phyloP scores from a whole-genome alignment of 2,888 invertebrate genomes.

The Aporophyla nigra region DNA sequence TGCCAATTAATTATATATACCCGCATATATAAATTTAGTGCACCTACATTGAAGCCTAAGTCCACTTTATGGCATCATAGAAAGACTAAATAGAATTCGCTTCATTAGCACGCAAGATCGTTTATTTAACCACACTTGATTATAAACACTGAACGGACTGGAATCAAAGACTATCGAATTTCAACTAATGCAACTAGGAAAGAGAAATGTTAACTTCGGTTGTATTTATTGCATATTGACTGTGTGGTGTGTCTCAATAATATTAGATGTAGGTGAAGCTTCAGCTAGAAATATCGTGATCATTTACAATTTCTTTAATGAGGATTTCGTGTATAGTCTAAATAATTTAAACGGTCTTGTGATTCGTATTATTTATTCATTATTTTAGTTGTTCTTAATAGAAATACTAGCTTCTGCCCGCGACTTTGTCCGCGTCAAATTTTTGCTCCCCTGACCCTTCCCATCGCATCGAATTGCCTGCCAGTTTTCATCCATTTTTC shows the following conservation, averaged over 20 bases:
- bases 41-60: slow-evolving; percentile 59
- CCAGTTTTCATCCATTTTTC: too few relatives aligned
- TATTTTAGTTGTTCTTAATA: neutral
- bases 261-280: neutral
- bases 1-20: slow-evolving; percentile 56
- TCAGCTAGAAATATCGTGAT: neutral
- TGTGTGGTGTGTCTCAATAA: slow-evolving; percentile 28
- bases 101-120: slow-evolving; percentile 82
- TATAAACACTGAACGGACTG: slow-evolving; percentile 72
- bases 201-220: slow-evolving; percentile 75
- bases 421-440: too few relatives aligned
- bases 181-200: slow-evolving; percentile 78
- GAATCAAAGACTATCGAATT: slow-evolving; percentile 82
- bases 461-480: too few relatives aligned
- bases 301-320: neutral
- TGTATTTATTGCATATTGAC: slow-evolving; percentile 72
- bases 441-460: too few relatives aligned
- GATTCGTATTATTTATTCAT: neutral
- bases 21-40: slow-evolving; percentile 47
- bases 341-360: neutral
- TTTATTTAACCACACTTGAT: slow-evolving; percentile 73
- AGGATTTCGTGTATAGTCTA: neutral
- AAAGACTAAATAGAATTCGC: slow-evolving; percentile 71
- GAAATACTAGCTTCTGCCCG: too few relatives aligned
- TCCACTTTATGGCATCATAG: slow-evolving; percentile 64